Conservation (phyloP, 2,797 vertebrate genomes). For the Esox masquinongy region DNA sequence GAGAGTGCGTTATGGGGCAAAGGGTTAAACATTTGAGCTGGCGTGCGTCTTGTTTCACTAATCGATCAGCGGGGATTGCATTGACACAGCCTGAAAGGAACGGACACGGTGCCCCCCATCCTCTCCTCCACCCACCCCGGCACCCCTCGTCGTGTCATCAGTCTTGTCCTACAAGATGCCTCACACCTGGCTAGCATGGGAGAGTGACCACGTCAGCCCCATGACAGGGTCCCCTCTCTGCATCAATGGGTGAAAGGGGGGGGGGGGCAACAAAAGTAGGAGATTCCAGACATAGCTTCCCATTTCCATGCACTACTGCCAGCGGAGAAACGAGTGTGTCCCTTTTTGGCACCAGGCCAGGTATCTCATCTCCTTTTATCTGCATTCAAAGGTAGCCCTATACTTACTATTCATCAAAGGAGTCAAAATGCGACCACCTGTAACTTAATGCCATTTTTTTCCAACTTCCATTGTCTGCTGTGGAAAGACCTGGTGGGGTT, state of each 20-base stretch:
- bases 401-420: constrained; percentile 70
- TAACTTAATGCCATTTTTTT: constrained; percentile 75
- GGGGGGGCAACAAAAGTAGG: constrained; percentile 60
- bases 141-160: constrained; percentile 74
- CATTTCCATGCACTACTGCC: constrained; percentile 82
- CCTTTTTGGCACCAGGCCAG: constrained; percentile 61
- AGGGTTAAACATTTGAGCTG: constrained; percentile 50
- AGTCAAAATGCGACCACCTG: constrained; percentile 77
- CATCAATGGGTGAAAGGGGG: constrained; percentile 64
- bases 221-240: constrained; percentile 49
- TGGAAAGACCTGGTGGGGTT: constrained; percentile 35
- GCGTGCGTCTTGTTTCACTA: constrained; percentile 75
- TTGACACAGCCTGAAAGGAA: constrained; percentile 74
- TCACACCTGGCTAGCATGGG: constrained; percentile 81
- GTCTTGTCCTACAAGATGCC: constrained; percentile 84
- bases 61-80: constrained; percentile 80
- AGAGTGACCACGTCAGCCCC: constrained; percentile 74
- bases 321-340: constrained; percentile 69
- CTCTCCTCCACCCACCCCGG: constrained; percentile 32
- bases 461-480: constrained; percentile 48
- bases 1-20: constrained; percentile 29
- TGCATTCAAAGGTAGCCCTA: constrained; percentile 75
- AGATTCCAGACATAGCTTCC: constrained; percentile 86
- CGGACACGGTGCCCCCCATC: constrained; percentile 56
- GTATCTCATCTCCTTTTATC: constrained; percentile 76